Evolutionary conservation across 2,113 vertebrate species (phyloP).

Genomic region (Pao palembangensis): DNA sequence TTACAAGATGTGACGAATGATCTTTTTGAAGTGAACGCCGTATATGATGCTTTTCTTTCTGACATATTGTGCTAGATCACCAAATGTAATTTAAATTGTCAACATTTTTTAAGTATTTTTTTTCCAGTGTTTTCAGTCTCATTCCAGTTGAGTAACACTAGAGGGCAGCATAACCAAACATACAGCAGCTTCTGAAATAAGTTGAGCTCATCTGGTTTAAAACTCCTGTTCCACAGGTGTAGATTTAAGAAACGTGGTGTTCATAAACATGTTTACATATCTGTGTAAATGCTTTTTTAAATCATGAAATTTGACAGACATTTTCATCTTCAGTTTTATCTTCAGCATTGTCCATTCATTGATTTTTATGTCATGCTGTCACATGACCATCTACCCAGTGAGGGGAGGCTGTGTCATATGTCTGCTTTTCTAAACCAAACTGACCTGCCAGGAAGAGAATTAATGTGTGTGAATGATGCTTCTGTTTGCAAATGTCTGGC

Average conservation of each 20-base stretch:
- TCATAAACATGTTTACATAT: too few relatives aligned
- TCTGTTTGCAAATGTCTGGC: conserved; percentile 25
- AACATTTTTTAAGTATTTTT: neutral
- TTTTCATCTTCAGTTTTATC: neutral
- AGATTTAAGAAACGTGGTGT: neutral
- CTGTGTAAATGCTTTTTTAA: neutral
- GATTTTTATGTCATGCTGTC: too few relatives aligned
- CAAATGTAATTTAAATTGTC: too few relatives aligned
- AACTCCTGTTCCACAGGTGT: neutral
- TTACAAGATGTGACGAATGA: too few relatives aligned
- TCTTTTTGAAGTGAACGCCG: too few relatives aligned
- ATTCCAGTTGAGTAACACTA: conserved; percentile 30
- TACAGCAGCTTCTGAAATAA: too few relatives aligned
- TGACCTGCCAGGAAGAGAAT: conserved; percentile 5
- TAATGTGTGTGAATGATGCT: conserved; percentile 37
- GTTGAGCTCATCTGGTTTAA: conserved; percentile 2
- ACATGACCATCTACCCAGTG: conserved; percentile 43
- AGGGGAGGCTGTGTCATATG: conserved; percentile 29
- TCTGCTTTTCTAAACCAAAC: conserved; percentile 4
- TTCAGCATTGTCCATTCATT: neutral
- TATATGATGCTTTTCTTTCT: too few relatives aligned
- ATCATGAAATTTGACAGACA: neutral
- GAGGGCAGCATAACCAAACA: conserved; percentile 42
- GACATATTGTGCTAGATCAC: too few relatives aligned
- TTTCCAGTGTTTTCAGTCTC: neutral